Percentiles rank a stretch among this genome's conserved stretches.
These are phyloP conservation scores for Cyprinus carpio DNA, from an alignment of 2,113 vertebrate species.

Conservation along the genomic window DNA sequence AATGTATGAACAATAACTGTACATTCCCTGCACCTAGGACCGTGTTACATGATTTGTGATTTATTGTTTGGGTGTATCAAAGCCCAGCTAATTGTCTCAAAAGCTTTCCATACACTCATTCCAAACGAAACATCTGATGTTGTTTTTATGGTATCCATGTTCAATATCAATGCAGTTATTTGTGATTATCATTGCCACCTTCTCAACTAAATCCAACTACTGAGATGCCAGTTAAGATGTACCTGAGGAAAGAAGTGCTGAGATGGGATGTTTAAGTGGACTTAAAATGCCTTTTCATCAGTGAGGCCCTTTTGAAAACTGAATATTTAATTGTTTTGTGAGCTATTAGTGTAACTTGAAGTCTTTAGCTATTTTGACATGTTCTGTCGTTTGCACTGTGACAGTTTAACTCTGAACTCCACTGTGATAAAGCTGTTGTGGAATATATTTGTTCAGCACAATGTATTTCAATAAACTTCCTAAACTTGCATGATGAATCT, in stretches of 20 bases:
- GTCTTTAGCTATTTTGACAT: background rate
- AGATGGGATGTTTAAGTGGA: constrained; percentile 51
- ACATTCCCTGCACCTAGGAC: background rate
- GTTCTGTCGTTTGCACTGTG: constrained; percentile 20
- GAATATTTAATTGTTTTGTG: background rate
- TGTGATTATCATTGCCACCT: background rate
- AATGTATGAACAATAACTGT: background rate
- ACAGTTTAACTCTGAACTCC: background rate
- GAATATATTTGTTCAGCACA: background rate
- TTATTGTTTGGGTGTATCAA: background rate
- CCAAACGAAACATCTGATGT: background rate
- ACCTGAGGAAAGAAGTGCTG: constrained; percentile 8
- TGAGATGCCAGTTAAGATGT: background rate
- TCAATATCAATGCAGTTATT: background rate
- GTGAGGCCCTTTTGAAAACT: constrained; percentile 44
- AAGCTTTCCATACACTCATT: background rate
- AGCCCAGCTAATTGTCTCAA: background rate
- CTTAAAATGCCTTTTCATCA: constrained; percentile 51
- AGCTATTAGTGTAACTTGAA: background rate
- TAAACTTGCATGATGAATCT: background rate
- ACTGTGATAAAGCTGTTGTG: background rate
- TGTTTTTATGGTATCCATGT: background rate
- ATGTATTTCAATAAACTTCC: constrained; percentile 13
- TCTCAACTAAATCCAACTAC: background rate
- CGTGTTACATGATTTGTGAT: background rate